Percentiles rank a stretch among this genome's conserved stretches.
These are phyloP conservation scores for Therioaphis trifolii DNA, from an alignment of 2,888 invertebrate genomes.

Conservation along the genomic window DNA sequence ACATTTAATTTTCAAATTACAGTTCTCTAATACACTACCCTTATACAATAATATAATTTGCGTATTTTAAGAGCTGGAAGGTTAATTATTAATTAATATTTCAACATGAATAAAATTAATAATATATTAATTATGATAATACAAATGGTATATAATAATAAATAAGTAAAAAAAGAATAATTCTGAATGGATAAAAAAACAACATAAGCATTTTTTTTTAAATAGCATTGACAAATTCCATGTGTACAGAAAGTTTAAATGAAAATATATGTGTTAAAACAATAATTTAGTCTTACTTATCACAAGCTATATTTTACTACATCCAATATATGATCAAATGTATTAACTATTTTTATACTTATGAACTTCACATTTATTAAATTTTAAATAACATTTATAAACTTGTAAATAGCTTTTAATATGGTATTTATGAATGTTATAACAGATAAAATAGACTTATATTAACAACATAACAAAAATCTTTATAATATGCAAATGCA, in stretches of 20 bases:
- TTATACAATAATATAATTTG: slow-evolving; percentile 42
- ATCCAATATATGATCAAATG: neutral
- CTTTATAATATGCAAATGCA: slow-evolving; percentile 46
- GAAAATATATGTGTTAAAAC: slow-evolving; percentile 3
- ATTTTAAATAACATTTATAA: slow-evolving; percentile 18
- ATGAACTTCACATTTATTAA: neutral
- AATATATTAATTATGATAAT: slow-evolving; percentile 36
- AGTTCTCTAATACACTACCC: slow-evolving; percentile 41
- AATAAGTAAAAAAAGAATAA: slow-evolving; percentile 37
- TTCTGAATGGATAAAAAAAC: slow-evolving; percentile 15
- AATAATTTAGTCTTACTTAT: neutral
- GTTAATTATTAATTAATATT: slow-evolving; percentile 36
- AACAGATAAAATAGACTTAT: slow-evolving; percentile 43
- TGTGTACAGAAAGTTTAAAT: neutral
- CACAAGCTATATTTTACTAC: slow-evolving; percentile 31
- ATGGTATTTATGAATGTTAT: neutral
- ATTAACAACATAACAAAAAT: slow-evolving; percentile 25
- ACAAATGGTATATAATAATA: slow-evolving; percentile 50
- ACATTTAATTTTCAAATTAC: slow-evolving; percentile 42
- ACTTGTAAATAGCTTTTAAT: slow-evolving; percentile 32
- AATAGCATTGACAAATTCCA: neutral
- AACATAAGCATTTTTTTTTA: slow-evolving; percentile 16
- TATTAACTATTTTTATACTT: slow-evolving; percentile 1
- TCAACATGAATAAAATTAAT: slow-evolving; percentile 40
- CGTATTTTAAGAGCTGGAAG: slow-evolving; percentile 45